Evolutionary conservation across 2,113 vertebrate species (phyloP).

Genomic region (Myiagra hebetior): DNA sequence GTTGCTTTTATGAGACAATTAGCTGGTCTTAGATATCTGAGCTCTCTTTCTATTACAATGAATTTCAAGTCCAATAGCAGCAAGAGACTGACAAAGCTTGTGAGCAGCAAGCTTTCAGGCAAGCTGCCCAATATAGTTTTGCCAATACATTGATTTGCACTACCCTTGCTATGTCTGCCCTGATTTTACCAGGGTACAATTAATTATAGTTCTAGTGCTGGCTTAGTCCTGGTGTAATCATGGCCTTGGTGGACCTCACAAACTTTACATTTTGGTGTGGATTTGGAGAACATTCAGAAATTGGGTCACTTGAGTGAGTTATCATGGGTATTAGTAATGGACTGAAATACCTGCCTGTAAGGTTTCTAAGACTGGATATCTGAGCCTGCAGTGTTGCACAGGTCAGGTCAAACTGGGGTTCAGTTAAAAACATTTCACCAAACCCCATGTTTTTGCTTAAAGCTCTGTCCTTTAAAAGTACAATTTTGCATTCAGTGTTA

Average conservation of each 20-base stretch:
- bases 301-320: rapidly evolving
- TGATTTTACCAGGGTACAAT: not conserved
- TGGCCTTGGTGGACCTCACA: not conserved
- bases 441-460: not conserved
- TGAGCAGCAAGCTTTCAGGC: not conserved
- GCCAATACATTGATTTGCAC: not conserved
- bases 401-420: not conserved
- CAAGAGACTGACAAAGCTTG: not conserved
- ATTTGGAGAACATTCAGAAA: not conserved
- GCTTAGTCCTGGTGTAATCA: not conserved
- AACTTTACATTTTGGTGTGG: not conserved
- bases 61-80: not conserved
- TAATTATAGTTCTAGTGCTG: not conserved
- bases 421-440: not conserved
- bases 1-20: not conserved
- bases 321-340: not conserved
- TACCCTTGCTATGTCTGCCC: not conserved
- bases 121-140: not conserved
- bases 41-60: not conserved
- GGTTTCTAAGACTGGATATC: not conserved
- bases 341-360: not conserved
- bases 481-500: not conserved
- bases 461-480: not conserved
- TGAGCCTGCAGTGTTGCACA: not conserved
- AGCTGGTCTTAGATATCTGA: not conserved